phyloP scores from a whole-genome alignment of 2,113 vertebrate species.

The Tupaia chinensis region DNA sequence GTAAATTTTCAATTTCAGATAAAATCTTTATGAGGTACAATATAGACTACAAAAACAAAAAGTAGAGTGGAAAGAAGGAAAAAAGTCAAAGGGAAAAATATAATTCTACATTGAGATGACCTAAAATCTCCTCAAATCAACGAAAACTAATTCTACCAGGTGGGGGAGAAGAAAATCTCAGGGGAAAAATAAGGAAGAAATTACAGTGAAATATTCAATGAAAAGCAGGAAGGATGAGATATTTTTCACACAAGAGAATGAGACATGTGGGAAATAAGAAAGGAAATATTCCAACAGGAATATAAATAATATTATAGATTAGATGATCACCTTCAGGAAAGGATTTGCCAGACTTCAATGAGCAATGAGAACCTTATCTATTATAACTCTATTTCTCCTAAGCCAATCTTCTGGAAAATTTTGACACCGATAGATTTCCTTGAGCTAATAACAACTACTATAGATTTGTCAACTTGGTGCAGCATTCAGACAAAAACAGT shows the following conservation, averaged over 20 bases:
- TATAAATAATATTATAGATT: slow-evolving; percentile 33
- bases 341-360: neutral
- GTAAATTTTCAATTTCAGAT: neutral
- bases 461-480: slow-evolving; percentile 15
- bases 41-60: neutral
- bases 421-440: slow-evolving; percentile 55
- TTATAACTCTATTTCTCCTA: slow-evolving; percentile 15
- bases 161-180: neutral
- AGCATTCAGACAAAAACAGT: slow-evolving; percentile 37
- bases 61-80: neutral
- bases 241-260: slow-evolving; percentile 17
- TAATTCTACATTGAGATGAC: neutral
- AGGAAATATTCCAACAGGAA: neutral
- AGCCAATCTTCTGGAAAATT: slow-evolving; percentile 12
- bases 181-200: neutral
- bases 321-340: slow-evolving; percentile 27
- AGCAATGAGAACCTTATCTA: neutral
- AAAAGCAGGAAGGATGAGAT: neutral
- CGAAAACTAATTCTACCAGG: neutral
- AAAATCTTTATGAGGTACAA: neutral
- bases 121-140: neutral
- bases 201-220: neutral
- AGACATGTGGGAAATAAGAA: slow-evolving; percentile 39
- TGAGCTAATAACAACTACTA: slow-evolving; percentile 63
- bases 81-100: neutral